Evolutionary conservation across 2,113 vertebrate species (phyloP).

Genomic region (Poeciliopsis occidentalis): DNA sequence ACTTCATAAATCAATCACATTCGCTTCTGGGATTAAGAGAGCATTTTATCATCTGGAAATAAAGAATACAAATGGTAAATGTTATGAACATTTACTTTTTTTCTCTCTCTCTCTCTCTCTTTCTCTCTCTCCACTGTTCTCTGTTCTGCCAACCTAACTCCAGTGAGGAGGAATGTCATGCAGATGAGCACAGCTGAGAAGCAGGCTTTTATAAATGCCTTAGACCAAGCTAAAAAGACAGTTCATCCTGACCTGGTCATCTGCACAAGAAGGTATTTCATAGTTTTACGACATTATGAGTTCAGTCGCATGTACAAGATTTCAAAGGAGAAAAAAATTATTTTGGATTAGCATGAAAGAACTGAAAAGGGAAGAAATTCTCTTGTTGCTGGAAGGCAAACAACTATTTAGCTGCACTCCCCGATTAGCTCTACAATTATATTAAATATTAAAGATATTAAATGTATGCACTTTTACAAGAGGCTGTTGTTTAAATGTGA

Average conservation of each 20-base stretch:
- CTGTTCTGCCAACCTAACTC: conserved; percentile 1
- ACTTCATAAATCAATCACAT: conserved; percentile 15
- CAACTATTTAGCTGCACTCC: too few species aligned
- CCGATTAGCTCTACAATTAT: too few species aligned
- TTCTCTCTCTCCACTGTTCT: neutral
- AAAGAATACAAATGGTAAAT: conserved; percentile 36
- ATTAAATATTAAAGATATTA: too few species aligned
- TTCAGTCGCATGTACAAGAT: neutral
- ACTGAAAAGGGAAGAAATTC: too few species aligned
- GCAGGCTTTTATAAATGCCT: conserved; percentile 82
- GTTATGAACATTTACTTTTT: conserved; percentile 37
- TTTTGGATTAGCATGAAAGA: too few species aligned
- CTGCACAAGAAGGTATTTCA: conserved; percentile 84
- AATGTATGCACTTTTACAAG: too few species aligned
- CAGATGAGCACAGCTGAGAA: conserved; percentile 84
- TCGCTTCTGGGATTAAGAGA: conserved; percentile 9
- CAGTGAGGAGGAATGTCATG: conserved; percentile 91
- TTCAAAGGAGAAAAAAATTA: neutral
- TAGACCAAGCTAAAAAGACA: conserved; percentile 90
- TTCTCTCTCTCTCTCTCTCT: too few species aligned
- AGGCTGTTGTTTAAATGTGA: too few species aligned
- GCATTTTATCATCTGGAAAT: conserved; percentile 18
- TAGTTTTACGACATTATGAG: conserved; percentile 47
- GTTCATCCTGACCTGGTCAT: conserved; percentile 91
- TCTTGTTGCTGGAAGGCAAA: too few species aligned